Base-by-base conservation (phyloP, 2,888 invertebrate species). In the Muscina levida region DNA sequence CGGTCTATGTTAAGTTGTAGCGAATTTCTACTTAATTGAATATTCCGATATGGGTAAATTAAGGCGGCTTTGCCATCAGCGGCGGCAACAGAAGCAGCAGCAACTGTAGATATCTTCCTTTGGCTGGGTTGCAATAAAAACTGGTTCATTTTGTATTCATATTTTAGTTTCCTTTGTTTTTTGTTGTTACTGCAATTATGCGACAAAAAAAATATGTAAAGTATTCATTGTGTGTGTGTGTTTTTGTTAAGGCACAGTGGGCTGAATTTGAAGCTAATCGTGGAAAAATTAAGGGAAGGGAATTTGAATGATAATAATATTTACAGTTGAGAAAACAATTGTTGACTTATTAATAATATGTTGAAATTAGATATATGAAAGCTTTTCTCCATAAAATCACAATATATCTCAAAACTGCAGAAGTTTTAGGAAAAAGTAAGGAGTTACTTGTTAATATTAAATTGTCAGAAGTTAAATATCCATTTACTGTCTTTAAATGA, bases 71-170 rank as follows among this genome's bases (percentile, higher is more conserved):
- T 19, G 8, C 37, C 59, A 19, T 4, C 31, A 31, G 4, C 31
- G 31, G 4, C 31, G 8, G 4, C 31, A 8, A 31, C 31, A 31
- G 31, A 3, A 5, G 31, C 53, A 53, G 53, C 24, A 24, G 53
- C 22, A 22, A 24, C 3, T 31, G 31, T n/a, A n/a, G 31, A 31
- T 24, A 24, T 22, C 39, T 62, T 13, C 42, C 17, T 39, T 11
- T 17, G 59, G 59, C 13, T 42, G 19, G 8, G 62, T 1, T 42
- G 22, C 19, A 19, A 42, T 39, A 15, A 73, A 56, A 66, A 80
- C 56, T 24, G 44, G 39, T 68, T 81, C 17, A 81, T 81, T 81
- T 72, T 51, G 31, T 72, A 81, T 81, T 74, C 81, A 77, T 74
- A 77, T 72, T 77, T 59, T 65, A 68, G 48, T 31, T 5, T 31